Base-by-base conservation (phyloP, 2,888 invertebrate genomes). In the Orgyia antiqua region DNA sequence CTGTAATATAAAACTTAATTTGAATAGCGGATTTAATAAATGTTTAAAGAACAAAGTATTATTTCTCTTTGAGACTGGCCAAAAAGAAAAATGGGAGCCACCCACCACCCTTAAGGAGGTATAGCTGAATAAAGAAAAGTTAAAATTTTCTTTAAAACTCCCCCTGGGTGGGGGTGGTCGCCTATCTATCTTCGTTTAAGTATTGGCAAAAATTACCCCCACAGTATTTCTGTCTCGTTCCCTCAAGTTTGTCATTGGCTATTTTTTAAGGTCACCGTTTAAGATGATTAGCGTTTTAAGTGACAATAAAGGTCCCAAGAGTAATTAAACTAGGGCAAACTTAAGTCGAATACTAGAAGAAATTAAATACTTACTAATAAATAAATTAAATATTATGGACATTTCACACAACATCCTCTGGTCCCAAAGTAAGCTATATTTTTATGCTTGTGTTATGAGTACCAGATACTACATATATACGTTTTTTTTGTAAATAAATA, bases 11-110 rank as follows among this genome's bases (percentile, higher is more conserved):
- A n/a, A n/a, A n/a, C n/a, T n/a, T n/a, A n/a, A n/a, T n/a, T n/a
- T n/a, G n/a, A n/a, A n/a, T n/a, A n/a, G n/a, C n/a, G 79, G 71
- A 76, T 84, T 83, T 82, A 83, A 82, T 83, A 86, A 84, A 84
- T 82, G 73, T 79, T 73, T 61, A 75, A 72, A 68, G 64, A 63
- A 62, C 20, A 23, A 61, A 29, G 28, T 70, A 76, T 75, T 77
- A 74, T 76, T 78, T 77, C 76, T 71, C 77, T 80, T 80, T 78
- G 78, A 76, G 68, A 75, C 66, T 70, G 70, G 71, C 73, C 76
- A 66, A 62, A 23, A 75, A 83, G 83, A 86, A 86, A 86, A 66
- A 64, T 66, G 65, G 58, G 68, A 39, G 60, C 38, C 63, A 58
- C 61, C 62, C 48, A 39, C 59, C 58, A 28, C 42, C 46, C 39